Percentiles rank a stretch among this genome's conserved stretches.
Conservation (phyloP, 2,113 vertebrate species). For the Eublepharis macularius region DNA sequence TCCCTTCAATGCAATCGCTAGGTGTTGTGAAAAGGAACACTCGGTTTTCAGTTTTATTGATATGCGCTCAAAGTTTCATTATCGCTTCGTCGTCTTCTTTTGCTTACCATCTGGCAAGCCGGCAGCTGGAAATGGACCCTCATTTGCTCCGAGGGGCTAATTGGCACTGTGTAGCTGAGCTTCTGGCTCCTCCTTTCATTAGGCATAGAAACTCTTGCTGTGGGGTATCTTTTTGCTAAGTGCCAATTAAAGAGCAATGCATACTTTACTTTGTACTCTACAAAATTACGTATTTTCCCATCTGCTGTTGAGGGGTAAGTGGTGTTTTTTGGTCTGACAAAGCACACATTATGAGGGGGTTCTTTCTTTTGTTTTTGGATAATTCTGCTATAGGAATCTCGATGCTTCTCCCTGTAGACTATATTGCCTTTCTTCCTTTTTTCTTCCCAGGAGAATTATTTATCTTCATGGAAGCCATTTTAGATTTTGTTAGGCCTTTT, state of each 20-base stretch:
- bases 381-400: not conserved
- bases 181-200: not conserved
- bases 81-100: not conserved
- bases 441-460: not conserved
- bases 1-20: not conserved
- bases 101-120: not conserved
- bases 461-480: not conserved
- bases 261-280: not conserved
- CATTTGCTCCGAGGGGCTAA: not conserved
- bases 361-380: not conserved
- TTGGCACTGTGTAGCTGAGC: not conserved
- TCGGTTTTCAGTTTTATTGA: not conserved
- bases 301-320: constrained; percentile 14
- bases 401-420: not conserved
- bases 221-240: constrained; percentile 1
- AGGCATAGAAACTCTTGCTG: not conserved
- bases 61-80: not conserved
- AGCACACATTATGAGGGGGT: not conserved
- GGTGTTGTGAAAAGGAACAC: not conserved
- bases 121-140: constrained; percentile 4
- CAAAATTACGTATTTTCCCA: not conserved
- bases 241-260: constrained; percentile 7
- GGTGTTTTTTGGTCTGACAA: not conserved
- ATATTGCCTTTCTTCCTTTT: not conserved
- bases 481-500: too few relatives aligned